Evolutionary conservation across 2,113 vertebrate genomes (phyloP).

Genomic region (Charina bottae): DNA sequence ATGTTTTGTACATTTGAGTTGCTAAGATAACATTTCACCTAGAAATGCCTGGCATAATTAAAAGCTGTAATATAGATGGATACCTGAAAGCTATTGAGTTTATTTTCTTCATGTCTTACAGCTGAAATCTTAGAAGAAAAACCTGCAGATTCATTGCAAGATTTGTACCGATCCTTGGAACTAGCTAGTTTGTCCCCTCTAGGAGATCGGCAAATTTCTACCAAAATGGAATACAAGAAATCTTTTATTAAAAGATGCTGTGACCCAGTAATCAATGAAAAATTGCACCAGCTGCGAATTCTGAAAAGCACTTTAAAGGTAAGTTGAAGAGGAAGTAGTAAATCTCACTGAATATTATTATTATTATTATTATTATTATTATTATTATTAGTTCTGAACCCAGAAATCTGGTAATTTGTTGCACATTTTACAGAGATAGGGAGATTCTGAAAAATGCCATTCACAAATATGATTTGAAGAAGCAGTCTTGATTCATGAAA

Average conservation of each 20-base stretch:
- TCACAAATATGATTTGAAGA: slow-evolving; percentile 9
- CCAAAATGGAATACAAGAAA: slow-evolving; percentile 91
- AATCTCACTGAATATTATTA: slow-evolving; percentile 29
- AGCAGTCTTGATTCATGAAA: slow-evolving; percentile 27
- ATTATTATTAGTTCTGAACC: background rate
- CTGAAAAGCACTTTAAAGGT: slow-evolving; percentile 99
- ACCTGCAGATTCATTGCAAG: slow-evolving; percentile 89
- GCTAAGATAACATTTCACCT: background rate
- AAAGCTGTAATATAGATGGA: background rate
- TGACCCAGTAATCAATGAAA: slow-evolving; percentile 95
- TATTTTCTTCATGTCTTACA: slow-evolving; percentile 52
- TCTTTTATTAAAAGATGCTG: slow-evolving; percentile 91
- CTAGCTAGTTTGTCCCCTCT: slow-evolving; percentile 91
- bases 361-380: no score
- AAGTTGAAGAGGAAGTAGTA: slow-evolving; percentile 64
- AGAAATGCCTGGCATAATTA: background rate
- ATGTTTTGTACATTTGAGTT: background rate
- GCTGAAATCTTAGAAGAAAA: slow-evolving; percentile 81
- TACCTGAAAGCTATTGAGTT: slow-evolving; percentile 31
- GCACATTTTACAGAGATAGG: background rate
- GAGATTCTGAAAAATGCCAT: background rate
- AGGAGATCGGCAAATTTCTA: slow-evolving; percentile 86
- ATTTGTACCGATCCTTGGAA: slow-evolving; percentile 93
- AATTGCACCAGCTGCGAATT: slow-evolving; percentile 93
- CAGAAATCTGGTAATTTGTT: slow-evolving; percentile 18